These are phyloP conservation scores for Laothoe populi DNA, from an alignment of 2,888 invertebrate genomes.

Conservation along the genomic window DNA sequence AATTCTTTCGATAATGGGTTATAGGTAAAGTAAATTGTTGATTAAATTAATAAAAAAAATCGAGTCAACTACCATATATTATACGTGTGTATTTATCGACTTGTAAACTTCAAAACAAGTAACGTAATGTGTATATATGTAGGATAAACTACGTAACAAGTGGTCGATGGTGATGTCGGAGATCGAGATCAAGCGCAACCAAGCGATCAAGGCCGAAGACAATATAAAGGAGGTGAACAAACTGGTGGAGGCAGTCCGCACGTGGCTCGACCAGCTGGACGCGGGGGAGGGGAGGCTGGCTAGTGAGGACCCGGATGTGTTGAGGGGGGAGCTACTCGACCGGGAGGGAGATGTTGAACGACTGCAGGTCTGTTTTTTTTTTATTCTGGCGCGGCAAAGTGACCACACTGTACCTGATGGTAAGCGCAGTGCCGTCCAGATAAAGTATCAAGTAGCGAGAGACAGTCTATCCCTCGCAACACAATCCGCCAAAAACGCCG, in stretches of 20 bases:
- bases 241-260: slow-evolving; percentile 62
- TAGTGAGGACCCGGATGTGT: slow-evolving; percentile 54
- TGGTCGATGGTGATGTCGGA: slow-evolving; percentile 87
- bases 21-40: no score
- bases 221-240: slow-evolving; percentile 77
- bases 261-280: slow-evolving; percentile 69
- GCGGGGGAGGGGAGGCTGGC: slow-evolving; percentile 64
- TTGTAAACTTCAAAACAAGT: background rate
- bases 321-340: slow-evolving; percentile 34
- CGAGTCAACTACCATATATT: no score
- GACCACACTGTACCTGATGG: no score
- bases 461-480: no score
- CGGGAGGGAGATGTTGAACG: slow-evolving; percentile 71
- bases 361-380: slow-evolving; percentile 51
- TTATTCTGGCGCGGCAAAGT: no score
- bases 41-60: no score
- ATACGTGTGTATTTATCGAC: no score
- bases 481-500: no score
- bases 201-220: slow-evolving; percentile 84
- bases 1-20: no score
- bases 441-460: no score
- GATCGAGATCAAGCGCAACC: slow-evolving; percentile 82
- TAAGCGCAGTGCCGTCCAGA: no score
- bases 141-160: slow-evolving; percentile 84
- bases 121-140: background rate